These are phyloP conservation scores for Nibea albiflora DNA, from an alignment of 2,113 vertebrate genomes.

Conservation along the genomic window DNA sequence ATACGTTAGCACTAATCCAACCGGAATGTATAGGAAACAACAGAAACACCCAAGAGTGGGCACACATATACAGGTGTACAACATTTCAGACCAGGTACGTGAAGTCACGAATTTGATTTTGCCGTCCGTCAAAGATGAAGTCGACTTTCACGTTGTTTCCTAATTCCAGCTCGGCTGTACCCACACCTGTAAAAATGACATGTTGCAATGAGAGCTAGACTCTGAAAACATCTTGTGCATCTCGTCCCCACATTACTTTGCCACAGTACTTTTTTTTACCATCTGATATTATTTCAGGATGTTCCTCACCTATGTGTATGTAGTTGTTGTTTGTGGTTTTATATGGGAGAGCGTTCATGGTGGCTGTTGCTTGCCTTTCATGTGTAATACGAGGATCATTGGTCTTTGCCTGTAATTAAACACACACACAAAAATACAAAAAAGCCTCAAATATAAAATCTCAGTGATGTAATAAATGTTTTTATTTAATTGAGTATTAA, in stretches of 20 bases:
- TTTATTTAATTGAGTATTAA: no score
- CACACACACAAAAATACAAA: background rate
- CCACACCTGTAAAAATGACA: constrained; percentile 43
- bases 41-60: background rate
- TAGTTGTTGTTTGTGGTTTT: constrained; percentile 67
- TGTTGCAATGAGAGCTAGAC: background rate
- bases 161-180: constrained; percentile 35
- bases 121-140: constrained; percentile 52
- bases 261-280: background rate
- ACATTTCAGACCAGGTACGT: constrained; percentile 82
- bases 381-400: background rate
- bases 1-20: constrained; percentile 2
- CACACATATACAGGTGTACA: background rate
- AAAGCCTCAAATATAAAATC: no score
- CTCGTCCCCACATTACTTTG: background rate
- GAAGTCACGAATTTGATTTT: constrained; percentile 53
- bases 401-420: constrained; percentile 77
- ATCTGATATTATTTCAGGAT: background rate
- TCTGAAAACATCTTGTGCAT: background rate
- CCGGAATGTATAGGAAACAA: background rate
- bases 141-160: constrained; percentile 69
- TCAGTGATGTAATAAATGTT: no score
- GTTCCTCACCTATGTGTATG: constrained; percentile 79
- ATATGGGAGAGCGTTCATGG: constrained; percentile 76
- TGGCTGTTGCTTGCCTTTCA: constrained; percentile 71